Evolutionary conservation across 2,888 invertebrate genomes (phyloP).

Genomic region (Meandrusa payeni): DNA sequence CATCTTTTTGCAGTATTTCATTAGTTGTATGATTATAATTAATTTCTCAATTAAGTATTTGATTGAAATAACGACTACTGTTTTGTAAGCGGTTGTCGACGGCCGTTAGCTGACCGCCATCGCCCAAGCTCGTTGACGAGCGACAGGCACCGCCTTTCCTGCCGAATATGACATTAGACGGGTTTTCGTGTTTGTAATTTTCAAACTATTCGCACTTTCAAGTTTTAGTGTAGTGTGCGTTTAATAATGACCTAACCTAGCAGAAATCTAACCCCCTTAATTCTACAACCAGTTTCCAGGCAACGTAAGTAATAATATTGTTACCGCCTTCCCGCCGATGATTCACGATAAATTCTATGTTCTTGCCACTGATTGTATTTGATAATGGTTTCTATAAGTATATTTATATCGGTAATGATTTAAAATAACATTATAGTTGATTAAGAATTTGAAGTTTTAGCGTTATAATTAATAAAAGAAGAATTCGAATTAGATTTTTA

Average conservation of each 20-base stretch:
- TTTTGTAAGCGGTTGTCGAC: slow-evolving; percentile 34
- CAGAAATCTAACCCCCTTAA: slow-evolving; percentile 32
- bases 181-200: slow-evolving; percentile 30
- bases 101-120: slow-evolving; percentile 79
- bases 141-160: slow-evolving; percentile 63
- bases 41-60: slow-evolving; percentile 11
- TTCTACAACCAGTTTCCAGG: slow-evolving; percentile 24
- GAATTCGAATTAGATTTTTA: too few species aligned
- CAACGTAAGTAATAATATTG: slow-evolving; percentile 25
- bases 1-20: slow-evolving; percentile 25
- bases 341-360: slow-evolving; percentile 28
- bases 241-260: slow-evolving; percentile 41
- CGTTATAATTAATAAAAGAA: too few species aligned
- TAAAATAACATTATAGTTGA: too few species aligned
- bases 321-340: slow-evolving; percentile 32
- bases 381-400: too few species aligned
- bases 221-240: slow-evolving; percentile 7
- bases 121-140: slow-evolving; percentile 63
- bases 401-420: too few species aligned
- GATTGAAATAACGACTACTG: slow-evolving; percentile 30
- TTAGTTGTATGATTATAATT: slow-evolving; percentile 3
- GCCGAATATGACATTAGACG: slow-evolving; percentile 42
- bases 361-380: slow-evolving; percentile 9
- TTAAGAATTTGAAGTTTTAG: too few species aligned
- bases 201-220: slow-evolving; percentile 18